These are phyloP conservation scores for Nannobrachium achirus DNA, from an alignment of 2,113 vertebrate species.

Conservation along the genomic window DNA sequence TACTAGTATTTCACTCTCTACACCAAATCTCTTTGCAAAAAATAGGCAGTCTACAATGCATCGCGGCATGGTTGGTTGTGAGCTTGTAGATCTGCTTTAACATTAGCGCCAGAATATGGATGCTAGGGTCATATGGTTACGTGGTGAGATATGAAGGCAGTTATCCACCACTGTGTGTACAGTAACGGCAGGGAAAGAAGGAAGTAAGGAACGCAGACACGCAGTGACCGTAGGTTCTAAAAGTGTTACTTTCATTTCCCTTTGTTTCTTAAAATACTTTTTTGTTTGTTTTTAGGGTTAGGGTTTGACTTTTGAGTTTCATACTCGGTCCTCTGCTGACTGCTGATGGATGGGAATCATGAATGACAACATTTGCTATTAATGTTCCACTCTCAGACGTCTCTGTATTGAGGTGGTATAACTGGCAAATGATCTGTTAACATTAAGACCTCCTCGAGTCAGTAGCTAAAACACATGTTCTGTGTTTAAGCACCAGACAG, in stretches of 20 bases:
- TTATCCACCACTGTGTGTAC: too few relatives aligned
- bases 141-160: too few relatives aligned
- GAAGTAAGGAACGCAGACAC: background rate
- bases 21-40: too few relatives aligned
- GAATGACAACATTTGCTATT: background rate
- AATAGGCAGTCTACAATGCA: too few relatives aligned
- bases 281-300: too few relatives aligned
- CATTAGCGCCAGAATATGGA: too few relatives aligned
- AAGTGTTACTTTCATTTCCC: conserved; percentile 9
- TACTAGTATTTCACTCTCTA: too few relatives aligned
- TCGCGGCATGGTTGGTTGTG: too few relatives aligned
- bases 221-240: background rate
- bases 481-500: background rate
- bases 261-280: background rate
- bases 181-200: background rate
- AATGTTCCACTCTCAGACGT: background rate
- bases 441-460: background rate
- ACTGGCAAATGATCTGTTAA: conserved; percentile 4
- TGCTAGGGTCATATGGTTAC: too few relatives aligned
- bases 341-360: background rate
- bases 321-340: background rate
- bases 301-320: conserved; percentile 3
- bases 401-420: background rate
- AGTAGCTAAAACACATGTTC: background rate
- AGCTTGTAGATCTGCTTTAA: too few relatives aligned